Evolutionary conservation across 2,888 invertebrate species (phyloP), one percentile per base, ranked within the genome.

Genomic region (Bursaphelenchus okinawaensis): DNA sequence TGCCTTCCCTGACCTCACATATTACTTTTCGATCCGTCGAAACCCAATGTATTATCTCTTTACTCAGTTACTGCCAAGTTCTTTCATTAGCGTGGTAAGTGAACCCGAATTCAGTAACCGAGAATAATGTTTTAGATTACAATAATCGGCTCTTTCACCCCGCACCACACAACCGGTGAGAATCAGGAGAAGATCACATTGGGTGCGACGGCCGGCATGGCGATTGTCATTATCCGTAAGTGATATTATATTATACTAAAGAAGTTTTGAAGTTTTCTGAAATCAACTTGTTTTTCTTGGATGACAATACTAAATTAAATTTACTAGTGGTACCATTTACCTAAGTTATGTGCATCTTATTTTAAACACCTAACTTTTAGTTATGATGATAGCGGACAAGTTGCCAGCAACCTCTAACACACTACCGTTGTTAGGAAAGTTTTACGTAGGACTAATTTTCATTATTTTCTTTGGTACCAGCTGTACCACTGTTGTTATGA

Each of bases 81-180:
- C 79, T 4, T 79, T 81, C 62, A 81, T 81, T 64, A 81, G 79
- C 7, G 78, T 79, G 22, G 80, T 81, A 52, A 59, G 51, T 55
- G n/a, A 6, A 8, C 19, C 31, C 31, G 22, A 19, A 20, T 28
- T n/a, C 20, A 55, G 7, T n/a, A n/a, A 28, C 31, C 64, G 20
- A 16, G 16, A 16, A n/a, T 28, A 55, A n/a, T 8, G 1, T 12
- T 65, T 4, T 63, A 65, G 62, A 65, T 63, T 52, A 82, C 81
- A 0, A 78, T 81, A 16, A 77, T 81, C 65, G 81, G 81, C 26
- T 81, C 79, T 57, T 81, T 81, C 69, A 82, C 80, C 1, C 81
- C 81, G 0, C 79, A 81, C 60, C 78, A 78, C 0, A 75, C 77
- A 7, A 80, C 79, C 1, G 81, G 81, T 22, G 81, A 81, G 62